These are phyloP conservation scores for Caloenas nicobarica DNA, from an alignment of 2,113 vertebrate species.

Conservation along the genomic window DNA sequence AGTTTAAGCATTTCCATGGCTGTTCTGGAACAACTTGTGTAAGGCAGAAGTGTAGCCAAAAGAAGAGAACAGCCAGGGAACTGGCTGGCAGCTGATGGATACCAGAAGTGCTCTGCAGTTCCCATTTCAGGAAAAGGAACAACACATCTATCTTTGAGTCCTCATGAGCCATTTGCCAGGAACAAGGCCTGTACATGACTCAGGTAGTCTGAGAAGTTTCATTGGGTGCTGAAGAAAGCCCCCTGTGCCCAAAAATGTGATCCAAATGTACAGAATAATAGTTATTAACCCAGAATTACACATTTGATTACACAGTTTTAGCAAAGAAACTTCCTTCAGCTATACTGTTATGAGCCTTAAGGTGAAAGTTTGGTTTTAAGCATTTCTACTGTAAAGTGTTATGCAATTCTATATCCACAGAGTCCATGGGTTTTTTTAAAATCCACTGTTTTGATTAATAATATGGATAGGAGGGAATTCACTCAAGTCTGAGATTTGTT, in stretches of 20 bases:
- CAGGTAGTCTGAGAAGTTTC: neutral
- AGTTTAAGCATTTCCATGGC: neutral
- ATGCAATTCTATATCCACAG: neutral
- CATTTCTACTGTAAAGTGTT: neutral
- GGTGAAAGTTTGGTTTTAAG: neutral
- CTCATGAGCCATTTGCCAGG: neutral
- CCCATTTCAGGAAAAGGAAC: neutral
- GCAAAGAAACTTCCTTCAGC: neutral
- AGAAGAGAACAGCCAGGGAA: neutral
- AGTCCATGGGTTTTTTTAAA: neutral
- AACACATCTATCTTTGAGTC: neutral
- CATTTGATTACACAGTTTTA: neutral
- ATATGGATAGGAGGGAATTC: neutral
- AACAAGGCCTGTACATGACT: neutral
- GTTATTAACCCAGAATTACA: neutral
- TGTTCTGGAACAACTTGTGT: neutral
- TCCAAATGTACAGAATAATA: neutral
- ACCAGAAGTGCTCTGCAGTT: neutral
- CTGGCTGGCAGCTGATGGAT: neutral
- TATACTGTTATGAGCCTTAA: neutral
- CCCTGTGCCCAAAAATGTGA: neutral
- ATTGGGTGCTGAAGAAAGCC: neutral
- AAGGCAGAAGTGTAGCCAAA: neutral
- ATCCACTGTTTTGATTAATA: neutral
- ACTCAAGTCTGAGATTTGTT: neutral